Evolutionary conservation across 2,113 vertebrate genomes (phyloP), one percentile per base, ranked within the genome.

Genomic region (Pardalotus punctatus): DNA sequence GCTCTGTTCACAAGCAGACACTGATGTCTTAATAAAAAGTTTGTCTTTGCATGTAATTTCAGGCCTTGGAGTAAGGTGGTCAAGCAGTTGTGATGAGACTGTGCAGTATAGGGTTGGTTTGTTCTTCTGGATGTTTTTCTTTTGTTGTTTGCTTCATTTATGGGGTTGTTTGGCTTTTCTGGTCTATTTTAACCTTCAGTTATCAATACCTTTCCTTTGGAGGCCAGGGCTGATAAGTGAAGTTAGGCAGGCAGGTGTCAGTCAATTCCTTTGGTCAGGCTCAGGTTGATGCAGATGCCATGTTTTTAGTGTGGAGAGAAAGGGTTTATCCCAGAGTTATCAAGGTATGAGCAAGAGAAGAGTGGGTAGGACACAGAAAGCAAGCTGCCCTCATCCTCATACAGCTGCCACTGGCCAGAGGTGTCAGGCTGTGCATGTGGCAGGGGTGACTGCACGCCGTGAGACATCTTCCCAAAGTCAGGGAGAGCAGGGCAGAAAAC

Each of bases 381-480:
- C 35, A 66, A 62, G 29, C 60, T 86, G 64, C 51, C 38, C 35
- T 70, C 22, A 11, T 47, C 51, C 35, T 35, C 20, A 14, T 28
- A 11, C 43, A 35, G 27, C 60, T 88, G 81, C 64, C 8, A 5
- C 13, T 42, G 88, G 47, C 72, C 72, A 86, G 67, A 81, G 43
- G 45, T 76, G 76, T 80, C 71, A 82, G 79, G 45, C 50, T 90
- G 71, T 66, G 72, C 0, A 0, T 56, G 31, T 86, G 91, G 83
- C 64, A 48, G 60, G 51, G 43, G 24, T 66, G 86, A 36, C 56
- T 58, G 91, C 83, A 74, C 0, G 0, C 72, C 0, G 5, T 67
- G 93, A 88, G 80, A 91, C 81, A 92, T 84, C 95, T 96, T 96
- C 91, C 89, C 94, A 96, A 96, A 95, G 94, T 92, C 91, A 94